phyloP scores from a whole-genome alignment of 1,140 invertebrate genomes.

The Micrasema longulum region DNA sequence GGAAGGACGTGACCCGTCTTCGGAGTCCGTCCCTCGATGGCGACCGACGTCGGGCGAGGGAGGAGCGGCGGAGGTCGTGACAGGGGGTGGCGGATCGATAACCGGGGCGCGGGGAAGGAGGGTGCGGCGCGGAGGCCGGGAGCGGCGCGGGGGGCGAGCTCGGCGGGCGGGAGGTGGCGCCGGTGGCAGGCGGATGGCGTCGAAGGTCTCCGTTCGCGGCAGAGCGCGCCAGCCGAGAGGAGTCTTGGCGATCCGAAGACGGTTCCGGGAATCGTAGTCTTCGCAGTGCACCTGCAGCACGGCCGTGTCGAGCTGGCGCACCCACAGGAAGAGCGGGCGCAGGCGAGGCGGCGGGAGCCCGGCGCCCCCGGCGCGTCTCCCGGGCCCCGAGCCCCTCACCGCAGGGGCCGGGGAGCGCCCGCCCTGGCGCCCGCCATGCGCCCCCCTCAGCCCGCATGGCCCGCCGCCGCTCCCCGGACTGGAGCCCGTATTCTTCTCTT shows the following conservation, averaged over 20 bases:
- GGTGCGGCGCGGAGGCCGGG: slow-evolving; percentile 40
- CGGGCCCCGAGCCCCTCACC: slow-evolving; percentile 48
- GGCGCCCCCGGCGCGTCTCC: slow-evolving; percentile 54
- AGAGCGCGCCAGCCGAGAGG: slow-evolving; percentile 84
- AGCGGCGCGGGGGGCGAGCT: slow-evolving; percentile 50
- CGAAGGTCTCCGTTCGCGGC: slow-evolving; percentile 77
- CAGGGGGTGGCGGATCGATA: slow-evolving; percentile 42
- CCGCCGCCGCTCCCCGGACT: slow-evolving; percentile 51
- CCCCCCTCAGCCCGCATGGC: slow-evolving; percentile 53
- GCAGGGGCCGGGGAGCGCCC: slow-evolving; percentile 52
- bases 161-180: slow-evolving; percentile 54
- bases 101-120: not conserved
- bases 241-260: slow-evolving; percentile 83
- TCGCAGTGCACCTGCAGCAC: slow-evolving; percentile 86
- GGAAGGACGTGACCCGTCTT: slow-evolving; percentile 21
- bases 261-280: slow-evolving; percentile 86
- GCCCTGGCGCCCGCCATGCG: slow-evolving; percentile 51
- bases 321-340: slow-evolving; percentile 86
- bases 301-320: slow-evolving; percentile 79
- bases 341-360: slow-evolving; percentile 68
- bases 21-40: slow-evolving; percentile 54
- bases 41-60: not conserved
- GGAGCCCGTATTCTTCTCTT: slow-evolving; percentile 44
- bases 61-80: not conserved
- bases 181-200: slow-evolving; percentile 69